Evolutionary conservation across 2,888 invertebrate genomes (phyloP), one percentile per base, ranked within the genome.

Genomic region (Diaperis boleti): DNA sequence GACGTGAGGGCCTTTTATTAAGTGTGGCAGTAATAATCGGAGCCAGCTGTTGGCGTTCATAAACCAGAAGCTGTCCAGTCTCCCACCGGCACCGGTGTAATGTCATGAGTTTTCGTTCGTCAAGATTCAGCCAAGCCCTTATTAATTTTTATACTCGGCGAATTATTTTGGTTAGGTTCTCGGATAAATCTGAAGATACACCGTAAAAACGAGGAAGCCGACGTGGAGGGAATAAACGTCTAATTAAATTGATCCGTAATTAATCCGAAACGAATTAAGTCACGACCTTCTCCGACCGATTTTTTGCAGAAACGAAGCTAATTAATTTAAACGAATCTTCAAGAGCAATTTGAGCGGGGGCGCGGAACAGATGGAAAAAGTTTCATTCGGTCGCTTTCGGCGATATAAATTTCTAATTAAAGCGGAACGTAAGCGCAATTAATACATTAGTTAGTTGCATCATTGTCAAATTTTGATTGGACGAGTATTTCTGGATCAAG

Each of bases 1-100:
- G n/a, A n/a, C n/a, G n/a, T n/a, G n/a, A n/a, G n/a, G n/a, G 41
- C 10, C 15, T 29, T 50, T 59, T 59, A 52, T 59, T 52, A 62
- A 55, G 55, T 62, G 59, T 59, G 49, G 62, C 56, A 45, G 47
- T 47, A 62, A 54, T 62, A 59, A 59, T 62, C 47, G 42, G 62
- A 37, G 37, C 35, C 57, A 62, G 56, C 62, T 57, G 62, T 62
- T 39, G 29, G 54, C 35, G 57, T 57, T 56, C 50, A 59, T 50
- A 62, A 62, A 62, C n/a, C 37, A 42, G 57, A 62, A 50, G 35
- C 26, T n/a, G 18, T 29, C 11, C 47, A 49, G 39, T 15, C 14
- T 49, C 39, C 39, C 37, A 29, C 45, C 42, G 55, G 26, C 10
- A 62, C 59, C 62, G 59, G 42, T 62, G 56, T 52, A 41, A 62